A percentile compares a stretch with the other conserved stretches of the same genome.
These are phyloP conservation scores for Acanthisitta chloris DNA, from an alignment of 2,113 vertebrate species.

Conservation along the genomic window DNA sequence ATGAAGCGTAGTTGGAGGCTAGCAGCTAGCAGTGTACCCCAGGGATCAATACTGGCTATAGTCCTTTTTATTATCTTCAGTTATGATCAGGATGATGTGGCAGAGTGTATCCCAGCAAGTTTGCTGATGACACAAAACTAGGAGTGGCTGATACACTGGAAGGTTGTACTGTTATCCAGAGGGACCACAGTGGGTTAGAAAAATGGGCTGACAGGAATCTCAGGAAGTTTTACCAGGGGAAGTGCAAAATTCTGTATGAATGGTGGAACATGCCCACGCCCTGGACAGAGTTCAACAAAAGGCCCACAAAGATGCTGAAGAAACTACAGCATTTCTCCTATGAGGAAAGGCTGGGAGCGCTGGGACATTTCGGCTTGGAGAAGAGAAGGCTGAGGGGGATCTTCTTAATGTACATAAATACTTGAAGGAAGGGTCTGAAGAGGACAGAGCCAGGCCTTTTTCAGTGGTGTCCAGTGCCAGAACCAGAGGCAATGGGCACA, in stretches of 20 bases:
- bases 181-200: not conserved
- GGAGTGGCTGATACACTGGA: not conserved
- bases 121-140: not conserved
- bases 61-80: not conserved
- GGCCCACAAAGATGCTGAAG: not conserved
- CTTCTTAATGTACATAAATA: not conserved
- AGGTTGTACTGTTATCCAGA: not conserved
- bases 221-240: not conserved
- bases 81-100: not conserved
- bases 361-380: too few species aligned
- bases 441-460: not conserved
- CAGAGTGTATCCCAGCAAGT: not conserved
- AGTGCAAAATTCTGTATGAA: not conserved
- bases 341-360: not conserved
- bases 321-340: not conserved
- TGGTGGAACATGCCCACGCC: not conserved
- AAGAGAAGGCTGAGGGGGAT: not conserved
- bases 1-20: not conserved
- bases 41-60: not conserved
- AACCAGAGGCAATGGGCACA: not conserved
- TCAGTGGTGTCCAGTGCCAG: not conserved
- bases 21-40: not conserved
- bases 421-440: not conserved
- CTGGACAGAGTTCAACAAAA: not conserved
- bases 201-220: too few species aligned